These are phyloP conservation scores for Ramphastos sulfuratus DNA, from an alignment of 2,113 vertebrate genomes.

Conservation along the genomic window DNA sequence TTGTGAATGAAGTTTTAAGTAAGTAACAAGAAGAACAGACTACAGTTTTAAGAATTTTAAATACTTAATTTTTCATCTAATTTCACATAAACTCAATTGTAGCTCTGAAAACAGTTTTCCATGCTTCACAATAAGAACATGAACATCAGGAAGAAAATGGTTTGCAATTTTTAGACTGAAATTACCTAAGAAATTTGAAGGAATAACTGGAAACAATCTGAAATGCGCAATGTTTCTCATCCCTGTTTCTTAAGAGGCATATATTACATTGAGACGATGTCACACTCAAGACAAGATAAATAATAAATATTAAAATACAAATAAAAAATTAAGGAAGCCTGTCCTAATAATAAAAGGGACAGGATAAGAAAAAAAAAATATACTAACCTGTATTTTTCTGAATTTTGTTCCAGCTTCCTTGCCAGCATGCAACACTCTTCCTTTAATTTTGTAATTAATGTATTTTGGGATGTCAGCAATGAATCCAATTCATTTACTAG, in stretches of 20 bases:
- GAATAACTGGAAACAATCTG: neutral
- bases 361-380: slow-evolving; percentile 7
- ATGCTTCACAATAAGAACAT: neutral
- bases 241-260: neutral
- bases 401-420: slow-evolving; percentile 81
- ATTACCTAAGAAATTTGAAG: neutral
- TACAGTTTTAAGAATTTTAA: neutral
- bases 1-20: neutral
- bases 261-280: neutral
- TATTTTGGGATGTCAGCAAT: slow-evolving; percentile 88
- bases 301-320: neutral
- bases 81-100: neutral
- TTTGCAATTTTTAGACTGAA: neutral
- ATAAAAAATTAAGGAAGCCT: neutral
- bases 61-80: neutral
- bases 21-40: neutral
- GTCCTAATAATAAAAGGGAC: neutral
- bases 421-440: slow-evolving; percentile 84
- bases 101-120: neutral
- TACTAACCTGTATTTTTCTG: slow-evolving; percentile 84
- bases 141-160: neutral
- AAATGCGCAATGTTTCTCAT: neutral
- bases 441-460: slow-evolving; percentile 86
- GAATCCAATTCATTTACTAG: slow-evolving; percentile 85
- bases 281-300: neutral